Evolutionary conservation across 2,888 invertebrate genomes (phyloP).

Genomic region (Noctua fimbriata): DNA sequence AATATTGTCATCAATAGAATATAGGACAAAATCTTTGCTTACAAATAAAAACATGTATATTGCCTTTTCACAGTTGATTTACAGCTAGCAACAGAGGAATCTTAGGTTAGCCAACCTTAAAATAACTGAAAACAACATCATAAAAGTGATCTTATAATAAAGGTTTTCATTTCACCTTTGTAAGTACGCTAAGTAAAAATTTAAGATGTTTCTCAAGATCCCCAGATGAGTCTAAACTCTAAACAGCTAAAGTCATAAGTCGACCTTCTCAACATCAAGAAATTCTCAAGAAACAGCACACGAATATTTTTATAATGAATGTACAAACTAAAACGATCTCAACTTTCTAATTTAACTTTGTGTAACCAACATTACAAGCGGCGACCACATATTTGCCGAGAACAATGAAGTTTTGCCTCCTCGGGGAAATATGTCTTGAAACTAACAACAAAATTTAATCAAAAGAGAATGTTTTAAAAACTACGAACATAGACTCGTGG

Average conservation of each 20-base stretch:
- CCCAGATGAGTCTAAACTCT: not conserved
- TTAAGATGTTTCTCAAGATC: not conserved
- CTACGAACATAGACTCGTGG: slow-evolving; percentile 54
- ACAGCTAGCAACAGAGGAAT: not conserved
- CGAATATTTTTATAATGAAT: slow-evolving; percentile 61
- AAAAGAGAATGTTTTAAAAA: slow-evolving; percentile 63
- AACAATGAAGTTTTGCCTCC: slow-evolving; percentile 64
- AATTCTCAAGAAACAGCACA: slow-evolving; percentile 21
- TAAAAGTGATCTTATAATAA: not conserved
- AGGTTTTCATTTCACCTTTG: not conserved
- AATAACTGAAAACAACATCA: not conserved
- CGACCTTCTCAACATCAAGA: not conserved
- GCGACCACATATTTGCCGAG: slow-evolving; percentile 67
- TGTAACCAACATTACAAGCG: slow-evolving; percentile 65
- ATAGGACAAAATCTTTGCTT: not conserved
- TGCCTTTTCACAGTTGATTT: not conserved
- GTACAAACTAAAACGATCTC: slow-evolving; percentile 52
- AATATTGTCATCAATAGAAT: not conserved
- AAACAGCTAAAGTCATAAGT: not conserved
- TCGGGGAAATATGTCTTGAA: slow-evolving; percentile 67
- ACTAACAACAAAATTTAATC: slow-evolving; percentile 67
- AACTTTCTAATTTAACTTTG: slow-evolving; percentile 69
- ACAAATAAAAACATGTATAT: not conserved
- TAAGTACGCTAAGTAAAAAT: not conserved
- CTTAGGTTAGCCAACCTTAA: not conserved